Evolutionary conservation across 2,888 invertebrate species (phyloP).

Genomic region (Cosmia pyralina): DNA sequence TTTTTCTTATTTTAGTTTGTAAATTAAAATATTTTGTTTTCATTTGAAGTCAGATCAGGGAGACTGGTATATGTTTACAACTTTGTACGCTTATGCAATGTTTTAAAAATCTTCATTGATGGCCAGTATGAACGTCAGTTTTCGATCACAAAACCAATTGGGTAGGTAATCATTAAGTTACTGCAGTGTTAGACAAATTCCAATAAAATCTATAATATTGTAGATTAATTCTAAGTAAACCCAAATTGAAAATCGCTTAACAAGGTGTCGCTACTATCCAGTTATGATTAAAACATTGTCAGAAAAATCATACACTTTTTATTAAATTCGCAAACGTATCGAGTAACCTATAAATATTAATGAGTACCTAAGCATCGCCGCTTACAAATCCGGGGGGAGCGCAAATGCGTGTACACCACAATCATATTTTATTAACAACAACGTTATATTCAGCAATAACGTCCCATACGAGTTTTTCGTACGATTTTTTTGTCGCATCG

Average conservation of each 20-base stretch:
- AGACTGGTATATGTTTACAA: too few relatives aligned
- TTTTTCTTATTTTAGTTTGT: neutral
- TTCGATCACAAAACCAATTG: too few relatives aligned
- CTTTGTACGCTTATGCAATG: too few relatives aligned
- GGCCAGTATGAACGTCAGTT: too few relatives aligned
- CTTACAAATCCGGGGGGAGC: conserved; percentile 59
- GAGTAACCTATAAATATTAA: conserved; percentile 60
- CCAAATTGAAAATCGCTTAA: neutral
- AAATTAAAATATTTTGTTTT: too few relatives aligned
- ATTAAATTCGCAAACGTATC: conserved; percentile 53
- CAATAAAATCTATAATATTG: neutral
- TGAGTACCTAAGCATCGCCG: conserved; percentile 47
- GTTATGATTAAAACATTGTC: conserved; percentile 16
- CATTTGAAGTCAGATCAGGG: too few relatives aligned
- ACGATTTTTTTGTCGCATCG: conserved; percentile 69
- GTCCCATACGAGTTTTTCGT: conserved; percentile 60
- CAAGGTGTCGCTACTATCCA: neutral
- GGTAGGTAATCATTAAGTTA: too few relatives aligned
- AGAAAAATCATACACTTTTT: conserved; percentile 42
- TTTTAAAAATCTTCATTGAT: too few relatives aligned
- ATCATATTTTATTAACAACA: conserved; percentile 67
- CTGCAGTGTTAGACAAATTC: neutral
- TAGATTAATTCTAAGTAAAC: neutral
- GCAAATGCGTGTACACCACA: conserved; percentile 55
- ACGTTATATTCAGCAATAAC: conserved; percentile 65